A percentile compares a stretch with the other conserved stretches of the same genome.
phyloP scores from a whole-genome alignment of 2,113 vertebrate genomes.

The Arothron firmamentum region DNA sequence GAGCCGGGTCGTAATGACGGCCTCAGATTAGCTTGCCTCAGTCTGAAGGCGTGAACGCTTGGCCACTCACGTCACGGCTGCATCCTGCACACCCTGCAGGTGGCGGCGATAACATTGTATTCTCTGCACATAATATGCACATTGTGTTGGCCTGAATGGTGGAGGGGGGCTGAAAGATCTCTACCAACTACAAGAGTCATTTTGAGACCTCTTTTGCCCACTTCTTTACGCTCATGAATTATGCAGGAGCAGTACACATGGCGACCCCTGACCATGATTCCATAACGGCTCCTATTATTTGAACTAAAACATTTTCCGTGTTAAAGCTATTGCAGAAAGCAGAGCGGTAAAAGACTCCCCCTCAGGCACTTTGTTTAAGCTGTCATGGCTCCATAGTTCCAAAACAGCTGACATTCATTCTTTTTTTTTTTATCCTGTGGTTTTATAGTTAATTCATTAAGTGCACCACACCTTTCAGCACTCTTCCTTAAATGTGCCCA shows the following conservation, averaged over 20 bases:
- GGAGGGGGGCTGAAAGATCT: conserved; percentile 70
- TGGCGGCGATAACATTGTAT: conserved; percentile 62
- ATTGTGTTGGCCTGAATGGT: conserved; percentile 41
- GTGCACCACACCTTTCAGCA: conserved; percentile 82
- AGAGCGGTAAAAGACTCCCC: conserved; percentile 85
- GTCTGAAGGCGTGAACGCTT: conserved; percentile 64
- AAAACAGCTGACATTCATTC: conserved; percentile 76
- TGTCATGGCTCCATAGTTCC: conserved; percentile 90
- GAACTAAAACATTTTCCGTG: conserved; percentile 94
- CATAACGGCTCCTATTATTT: conserved; percentile 94
- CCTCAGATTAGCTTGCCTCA: conserved; percentile 69
- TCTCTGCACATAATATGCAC: conserved; percentile 49
- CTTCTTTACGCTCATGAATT: conserved; percentile 92
- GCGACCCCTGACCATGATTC: conserved; percentile 82
- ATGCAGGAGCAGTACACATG: conserved; percentile 81
- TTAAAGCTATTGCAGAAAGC: conserved; percentile 87
- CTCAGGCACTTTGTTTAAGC: conserved; percentile 89
- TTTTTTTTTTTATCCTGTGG: conserved; percentile 65
- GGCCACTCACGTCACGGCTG: conserved; percentile 56
- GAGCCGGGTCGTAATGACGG: conserved; percentile 68
- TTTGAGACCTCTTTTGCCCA: conserved; percentile 69
- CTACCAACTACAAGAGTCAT: conserved; percentile 74
- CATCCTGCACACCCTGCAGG: conserved; percentile 58
- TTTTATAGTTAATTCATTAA: conserved; percentile 86
- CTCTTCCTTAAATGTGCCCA: conserved; percentile 81